A percentile compares a stretch with the other conserved stretches of the same genome.
Evolutionary conservation across 1,140 invertebrate genomes (phyloP).

Genomic region (Drosophila cardini): DNA sequence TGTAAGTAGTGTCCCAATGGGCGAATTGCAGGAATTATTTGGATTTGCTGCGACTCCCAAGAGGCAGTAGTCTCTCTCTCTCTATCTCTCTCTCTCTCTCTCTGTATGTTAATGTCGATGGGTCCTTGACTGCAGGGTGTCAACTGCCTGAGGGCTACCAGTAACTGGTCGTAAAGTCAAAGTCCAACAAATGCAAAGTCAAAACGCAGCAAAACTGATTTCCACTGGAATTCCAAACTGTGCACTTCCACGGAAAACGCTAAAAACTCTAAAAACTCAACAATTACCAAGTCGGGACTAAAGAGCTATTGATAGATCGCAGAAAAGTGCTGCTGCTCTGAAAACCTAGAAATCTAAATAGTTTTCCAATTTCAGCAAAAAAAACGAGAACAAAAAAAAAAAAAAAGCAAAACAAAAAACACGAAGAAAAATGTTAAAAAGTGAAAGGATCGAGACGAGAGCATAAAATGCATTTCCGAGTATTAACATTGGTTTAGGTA

Average conservation of each 20-base stretch:
- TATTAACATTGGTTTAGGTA: conserved; percentile 48
- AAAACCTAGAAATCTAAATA: conserved; percentile 80
- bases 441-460: conserved; percentile 27
- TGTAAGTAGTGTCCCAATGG: conserved; percentile 25
- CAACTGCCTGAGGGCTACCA: conserved; percentile 14
- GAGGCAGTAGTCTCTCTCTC: background rate
- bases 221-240: conserved; percentile 12
- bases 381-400: conserved; percentile 10
- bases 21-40: background rate
- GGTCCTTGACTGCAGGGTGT: conserved; percentile 46
- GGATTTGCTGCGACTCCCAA: background rate
- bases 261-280: conserved; percentile 40
- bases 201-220: conserved; percentile 62
- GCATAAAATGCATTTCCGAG: conserved; percentile 67
- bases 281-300: no score
- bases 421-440: conserved; percentile 26
- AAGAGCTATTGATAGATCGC: conserved; percentile 1
- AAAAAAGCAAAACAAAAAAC: conserved; percentile 12
- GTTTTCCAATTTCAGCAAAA: conserved; percentile 55
- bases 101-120: conserved; percentile 9
- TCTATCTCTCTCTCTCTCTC: no score
- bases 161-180: conserved; percentile 66
- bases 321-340: conserved; percentile 54
- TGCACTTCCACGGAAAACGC: conserved; percentile 33
- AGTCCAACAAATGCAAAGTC: conserved; percentile 77